Evolutionary conservation across 2,113 vertebrate genomes (phyloP).

Genomic region (Osmerus mordax): DNA sequence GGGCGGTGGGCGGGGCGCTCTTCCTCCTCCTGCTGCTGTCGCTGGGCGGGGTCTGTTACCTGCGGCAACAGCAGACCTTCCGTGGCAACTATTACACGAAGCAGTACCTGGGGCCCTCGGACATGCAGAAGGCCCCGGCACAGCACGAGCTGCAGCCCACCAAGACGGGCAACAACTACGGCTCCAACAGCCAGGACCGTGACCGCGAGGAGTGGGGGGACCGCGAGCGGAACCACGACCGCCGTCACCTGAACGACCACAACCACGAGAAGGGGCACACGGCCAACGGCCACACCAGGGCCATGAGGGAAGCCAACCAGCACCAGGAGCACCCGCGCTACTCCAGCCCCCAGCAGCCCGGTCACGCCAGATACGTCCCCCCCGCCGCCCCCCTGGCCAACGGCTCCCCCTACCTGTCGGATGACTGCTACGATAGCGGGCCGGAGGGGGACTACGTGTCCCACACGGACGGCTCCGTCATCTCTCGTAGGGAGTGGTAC

Average conservation of each 20-base stretch:
- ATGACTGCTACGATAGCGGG: slow-evolving; percentile 83
- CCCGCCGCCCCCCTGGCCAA: slow-evolving; percentile 57
- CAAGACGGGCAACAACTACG: slow-evolving; percentile 76
- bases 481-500: slow-evolving; percentile 98
- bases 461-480: slow-evolving; percentile 94
- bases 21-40: slow-evolving; percentile 88
- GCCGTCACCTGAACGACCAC: slow-evolving; percentile 28
- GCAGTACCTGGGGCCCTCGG: slow-evolving; percentile 87
- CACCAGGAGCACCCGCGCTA: slow-evolving; percentile 61
- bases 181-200: slow-evolving; percentile 75
- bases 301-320: slow-evolving; percentile 61
- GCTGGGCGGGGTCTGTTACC: slow-evolving; percentile 83
- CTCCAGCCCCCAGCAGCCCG: slow-evolving; percentile 74
- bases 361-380: slow-evolving; percentile 70
- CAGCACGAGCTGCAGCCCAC: slow-evolving; percentile 82
- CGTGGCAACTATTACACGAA: slow-evolving; percentile 95
- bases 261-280: slow-evolving; percentile 53
- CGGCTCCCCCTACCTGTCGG: slow-evolving; percentile 82
- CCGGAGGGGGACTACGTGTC: slow-evolving; percentile 93
- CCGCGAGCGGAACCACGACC: slow-evolving; percentile 56
- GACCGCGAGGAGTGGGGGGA: slow-evolving; percentile 92
- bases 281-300: slow-evolving; percentile 70
- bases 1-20: slow-evolving; percentile 91
- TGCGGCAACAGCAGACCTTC: slow-evolving; percentile 87
- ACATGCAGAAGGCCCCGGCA: slow-evolving; percentile 90